Base-by-base conservation (phyloP, 2,888 invertebrate genomes). In the Erannis defoliaria region DNA sequence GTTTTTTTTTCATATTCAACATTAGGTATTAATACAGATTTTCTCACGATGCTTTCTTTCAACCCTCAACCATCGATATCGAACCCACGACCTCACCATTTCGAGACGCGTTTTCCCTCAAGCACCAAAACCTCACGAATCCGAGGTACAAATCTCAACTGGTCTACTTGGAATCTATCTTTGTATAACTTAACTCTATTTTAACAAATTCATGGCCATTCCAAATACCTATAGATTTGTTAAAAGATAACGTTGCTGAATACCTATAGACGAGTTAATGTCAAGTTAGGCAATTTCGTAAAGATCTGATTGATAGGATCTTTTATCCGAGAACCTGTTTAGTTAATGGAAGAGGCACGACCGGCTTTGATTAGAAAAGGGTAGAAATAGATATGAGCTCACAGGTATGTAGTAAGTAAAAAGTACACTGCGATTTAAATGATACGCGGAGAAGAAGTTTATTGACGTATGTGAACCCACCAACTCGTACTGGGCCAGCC, bases 291-390 rank as follows among this genome's bases (percentile, higher is more conserved):
- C 45, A 51, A 49, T 57, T 57, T 35, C 50, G 57, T 35, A 50
- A 49, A 57, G 57, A 57, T 57, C 43, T 42, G 42, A 12, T 33
- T 19, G 57, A 57, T 57, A 56, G 18, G 29, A 48, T 55, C 29
- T 46, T 31, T 33, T 55, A 48, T 55, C 46, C 29, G 21, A 37
- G 38, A 55, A 46, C 55, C 38, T 55, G 55, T 55, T 55, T 48
- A 46, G 55, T 55, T 55, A 55, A 55, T 55, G 55, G 55, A 48
- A 55, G 46, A 48, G 31, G 55, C 46, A 48, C 55, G 46, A 38
- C 46, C 29, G 38, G 46, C 55, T 55, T 31, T 46, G 46, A 55
- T 55, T 46, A 55, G 19, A 46, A 56, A 55, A 49, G 49, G 48
- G 49, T 56, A 26, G 16, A 42, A 56, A 40, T 56, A 23, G 16